Conservation (phyloP, 2,888 invertebrate species). For the Quadroppia sp. region DNA sequence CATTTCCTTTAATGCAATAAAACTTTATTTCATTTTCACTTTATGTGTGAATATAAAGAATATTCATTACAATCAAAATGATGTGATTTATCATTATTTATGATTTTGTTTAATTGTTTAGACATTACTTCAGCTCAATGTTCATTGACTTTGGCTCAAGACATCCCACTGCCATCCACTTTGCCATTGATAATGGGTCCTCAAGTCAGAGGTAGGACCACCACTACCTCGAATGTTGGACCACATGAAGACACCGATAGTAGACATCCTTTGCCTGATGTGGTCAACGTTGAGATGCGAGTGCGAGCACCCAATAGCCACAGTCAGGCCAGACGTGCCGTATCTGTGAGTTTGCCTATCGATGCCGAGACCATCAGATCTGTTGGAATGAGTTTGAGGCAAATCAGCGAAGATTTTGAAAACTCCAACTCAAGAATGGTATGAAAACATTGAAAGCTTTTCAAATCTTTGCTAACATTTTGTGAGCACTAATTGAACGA, state of each 20-base stretch:
- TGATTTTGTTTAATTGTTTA: not conserved
- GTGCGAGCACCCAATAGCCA: not conserved
- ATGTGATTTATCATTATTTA: too few relatives aligned
- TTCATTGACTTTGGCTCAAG: not conserved
- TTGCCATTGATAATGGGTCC: not conserved
- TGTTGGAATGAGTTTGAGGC: slow-evolving; percentile 20
- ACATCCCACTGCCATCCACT: not conserved
- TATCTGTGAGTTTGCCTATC: slow-evolving; percentile 29
- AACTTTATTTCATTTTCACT: too few relatives aligned
- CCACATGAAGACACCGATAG: not conserved
- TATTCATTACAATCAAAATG: too few relatives aligned
- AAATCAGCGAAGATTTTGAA: slow-evolving; percentile 25
- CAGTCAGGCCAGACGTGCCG: slow-evolving; percentile 29
- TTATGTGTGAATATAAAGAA: too few relatives aligned
- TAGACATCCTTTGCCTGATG: slow-evolving; percentile 12
- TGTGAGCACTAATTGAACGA: not conserved
- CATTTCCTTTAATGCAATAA: not conserved
- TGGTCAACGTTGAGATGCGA: slow-evolving; percentile 20
- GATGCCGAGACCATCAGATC: slow-evolving; percentile 33
- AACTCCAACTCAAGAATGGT: not conserved
- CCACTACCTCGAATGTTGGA: not conserved
- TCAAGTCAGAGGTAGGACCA: not conserved
- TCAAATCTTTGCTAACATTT: not conserved
- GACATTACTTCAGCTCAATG: not conserved
- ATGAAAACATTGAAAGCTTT: not conserved